A percentile compares a stretch with the other conserved stretches of the same genome.
These are phyloP conservation scores for Ornithoptera priamus DNA, from an alignment of 2,888 invertebrate genomes.

Conservation along the genomic window DNA sequence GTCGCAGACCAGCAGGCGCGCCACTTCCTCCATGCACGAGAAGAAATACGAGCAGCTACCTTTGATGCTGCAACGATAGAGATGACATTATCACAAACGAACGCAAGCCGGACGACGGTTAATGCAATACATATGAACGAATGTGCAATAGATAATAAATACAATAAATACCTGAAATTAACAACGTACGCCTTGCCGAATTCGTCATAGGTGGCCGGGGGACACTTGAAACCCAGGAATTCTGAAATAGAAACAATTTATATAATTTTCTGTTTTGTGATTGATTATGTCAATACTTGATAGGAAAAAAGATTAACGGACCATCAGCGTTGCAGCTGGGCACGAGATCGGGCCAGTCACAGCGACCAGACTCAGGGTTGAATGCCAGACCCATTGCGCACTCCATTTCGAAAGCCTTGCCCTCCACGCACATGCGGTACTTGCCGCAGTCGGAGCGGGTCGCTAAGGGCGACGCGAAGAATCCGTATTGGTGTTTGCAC, in stretches of 20 bases:
- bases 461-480: constrained; percentile 74
- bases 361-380: constrained; percentile 83
- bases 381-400: constrained; percentile 90
- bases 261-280: neutral
- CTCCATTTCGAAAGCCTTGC: constrained; percentile 78
- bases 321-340: constrained; percentile 82
- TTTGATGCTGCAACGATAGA: constrained; percentile 43
- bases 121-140: neutral
- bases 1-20: constrained; percentile 57
- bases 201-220: constrained; percentile 44
- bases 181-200: constrained; percentile 39
- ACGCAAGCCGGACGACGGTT: neutral
- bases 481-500: constrained; percentile 90
- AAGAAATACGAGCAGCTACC: constrained; percentile 59
- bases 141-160: neutral
- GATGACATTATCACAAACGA: neutral
- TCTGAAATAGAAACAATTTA: constrained; percentile 40
- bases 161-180: constrained; percentile 51
- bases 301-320: constrained; percentile 32
- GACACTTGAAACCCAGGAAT: constrained; percentile 58
- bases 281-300: neutral
- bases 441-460: constrained; percentile 81
- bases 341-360: constrained; percentile 92
- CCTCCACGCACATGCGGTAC: constrained; percentile 88
- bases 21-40: constrained; percentile 49